These are phyloP conservation scores for Cepaea hortensis DNA, from an alignment of 2,888 invertebrate species.

Conservation along the genomic window DNA sequence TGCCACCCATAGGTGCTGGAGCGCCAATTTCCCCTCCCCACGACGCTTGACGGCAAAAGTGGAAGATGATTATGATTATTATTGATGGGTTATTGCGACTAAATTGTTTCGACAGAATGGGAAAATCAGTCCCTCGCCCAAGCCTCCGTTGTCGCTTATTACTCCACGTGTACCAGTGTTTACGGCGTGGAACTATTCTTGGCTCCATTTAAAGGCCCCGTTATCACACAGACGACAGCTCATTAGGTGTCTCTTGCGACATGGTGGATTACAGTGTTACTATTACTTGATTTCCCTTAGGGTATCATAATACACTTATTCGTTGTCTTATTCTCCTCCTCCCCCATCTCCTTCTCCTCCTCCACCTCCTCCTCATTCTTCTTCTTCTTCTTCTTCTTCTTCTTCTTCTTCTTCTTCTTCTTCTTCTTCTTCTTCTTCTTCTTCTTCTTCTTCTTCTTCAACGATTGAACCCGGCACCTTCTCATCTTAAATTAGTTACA, in stretches of 20 bases:
- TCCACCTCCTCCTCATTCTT: neutral
- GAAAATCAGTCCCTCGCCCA: neutral
- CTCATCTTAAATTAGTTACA: no score
- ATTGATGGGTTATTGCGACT: no score
- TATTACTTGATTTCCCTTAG: neutral
- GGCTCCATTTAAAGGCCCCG: no score
- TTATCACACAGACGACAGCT: no score
- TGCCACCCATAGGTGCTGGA: no score
- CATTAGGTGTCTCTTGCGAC: no score
- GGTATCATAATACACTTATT: neutral
- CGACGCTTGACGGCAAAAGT: no score
- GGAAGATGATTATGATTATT: no score
- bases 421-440: conserved; percentile 7
- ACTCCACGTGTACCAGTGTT: neutral
- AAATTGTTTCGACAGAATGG: no score
- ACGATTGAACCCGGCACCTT: no score
- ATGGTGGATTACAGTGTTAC: neutral
- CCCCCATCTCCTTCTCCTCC: neutral
- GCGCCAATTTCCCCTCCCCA: no score
- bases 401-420: conserved; percentile 4
- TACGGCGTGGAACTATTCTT: neutral
- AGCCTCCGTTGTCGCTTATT: neutral
- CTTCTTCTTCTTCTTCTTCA: neutral
- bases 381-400: neutral
- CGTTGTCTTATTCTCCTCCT: neutral